phyloP scores from a whole-genome alignment of 2,888 invertebrate species.

The Halictus quadricinctus region DNA sequence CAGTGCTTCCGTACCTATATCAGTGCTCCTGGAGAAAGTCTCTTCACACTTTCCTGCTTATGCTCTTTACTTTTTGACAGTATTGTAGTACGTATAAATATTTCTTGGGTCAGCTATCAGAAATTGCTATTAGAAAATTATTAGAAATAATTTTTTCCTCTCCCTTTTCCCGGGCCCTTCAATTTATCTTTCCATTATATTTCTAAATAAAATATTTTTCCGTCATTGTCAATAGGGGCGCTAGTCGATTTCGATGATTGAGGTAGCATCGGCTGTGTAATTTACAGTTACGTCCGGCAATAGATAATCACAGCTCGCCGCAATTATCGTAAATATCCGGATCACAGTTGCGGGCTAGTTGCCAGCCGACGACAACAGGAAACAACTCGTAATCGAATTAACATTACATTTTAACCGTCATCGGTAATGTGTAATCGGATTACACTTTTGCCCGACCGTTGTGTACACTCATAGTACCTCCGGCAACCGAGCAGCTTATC shows the following conservation, averaged over 20 bases:
- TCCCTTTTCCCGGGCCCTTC: too few relatives aligned
- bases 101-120: too few relatives aligned
- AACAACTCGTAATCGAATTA: constrained; percentile 3
- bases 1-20: too few relatives aligned
- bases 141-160: too few relatives aligned
- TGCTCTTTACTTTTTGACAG: too few relatives aligned
- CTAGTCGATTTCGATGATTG: not conserved
- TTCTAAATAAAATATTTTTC: not conserved
- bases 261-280: not conserved
- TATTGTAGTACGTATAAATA: too few relatives aligned
- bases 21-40: too few relatives aligned
- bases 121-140: too few relatives aligned
- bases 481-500: not conserved
- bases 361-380: not conserved
- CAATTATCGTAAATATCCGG: not conserved
- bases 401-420: not conserved
- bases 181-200: too few relatives aligned
- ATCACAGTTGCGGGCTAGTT: not conserved
- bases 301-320: not conserved
- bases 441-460: not conserved
- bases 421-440: constrained; percentile 6
- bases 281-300: not conserved
- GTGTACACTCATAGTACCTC: not conserved
- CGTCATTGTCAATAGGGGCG: not conserved
- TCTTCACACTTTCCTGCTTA: too few relatives aligned